A percentile compares a stretch with the other conserved stretches of the same genome.
These are phyloP conservation scores for Eidolon helvum DNA, from an alignment of 2,113 vertebrate genomes.

Conservation along the genomic window DNA sequence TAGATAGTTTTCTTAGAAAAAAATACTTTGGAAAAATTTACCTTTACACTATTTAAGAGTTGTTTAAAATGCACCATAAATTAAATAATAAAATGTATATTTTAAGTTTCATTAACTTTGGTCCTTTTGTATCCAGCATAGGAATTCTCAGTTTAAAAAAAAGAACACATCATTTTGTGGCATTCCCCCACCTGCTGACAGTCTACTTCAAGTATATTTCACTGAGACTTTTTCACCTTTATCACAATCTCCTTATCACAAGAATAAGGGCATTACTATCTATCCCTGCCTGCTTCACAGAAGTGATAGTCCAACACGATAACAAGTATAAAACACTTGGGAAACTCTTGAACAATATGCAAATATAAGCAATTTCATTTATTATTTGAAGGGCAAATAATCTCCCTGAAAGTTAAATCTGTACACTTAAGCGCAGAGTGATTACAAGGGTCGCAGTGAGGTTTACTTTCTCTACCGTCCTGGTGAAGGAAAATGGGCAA, in stretches of 20 bases:
- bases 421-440: background rate
- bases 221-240: background rate
- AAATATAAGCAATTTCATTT: conserved; percentile 28
- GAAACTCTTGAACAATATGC: background rate
- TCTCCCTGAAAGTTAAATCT: background rate
- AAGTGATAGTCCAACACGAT: background rate
- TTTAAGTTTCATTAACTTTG: conserved; percentile 12
- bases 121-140: background rate
- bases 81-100: background rate
- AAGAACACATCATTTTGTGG: background rate
- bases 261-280: background rate
- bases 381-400: conserved; percentile 34
- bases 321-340: conserved; percentile 29
- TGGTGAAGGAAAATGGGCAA: background rate
- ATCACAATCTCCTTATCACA: background rate
- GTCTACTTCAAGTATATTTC: background rate
- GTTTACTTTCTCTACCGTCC: background rate
- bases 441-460: background rate
- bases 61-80: background rate
- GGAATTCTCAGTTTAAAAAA: background rate
- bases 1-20: conserved; percentile 36
- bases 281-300: background rate
- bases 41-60: background rate
- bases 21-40: background rate
- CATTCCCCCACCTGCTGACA: background rate